phyloP scores from a whole-genome alignment of 1,140 invertebrate species.

The Mya arenaria region DNA sequence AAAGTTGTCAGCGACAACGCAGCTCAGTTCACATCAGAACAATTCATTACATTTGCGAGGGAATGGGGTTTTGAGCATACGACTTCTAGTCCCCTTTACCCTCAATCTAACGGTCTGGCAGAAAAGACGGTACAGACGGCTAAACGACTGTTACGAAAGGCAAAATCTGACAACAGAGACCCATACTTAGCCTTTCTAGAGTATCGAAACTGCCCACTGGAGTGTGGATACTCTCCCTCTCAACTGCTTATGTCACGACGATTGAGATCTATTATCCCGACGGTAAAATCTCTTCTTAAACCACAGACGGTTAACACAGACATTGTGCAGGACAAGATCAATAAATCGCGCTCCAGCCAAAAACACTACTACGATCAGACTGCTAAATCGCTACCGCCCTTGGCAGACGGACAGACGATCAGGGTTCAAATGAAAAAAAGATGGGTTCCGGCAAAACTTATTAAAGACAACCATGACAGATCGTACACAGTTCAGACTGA shows the following conservation, averaged over 20 bases:
- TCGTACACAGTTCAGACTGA: conserved; percentile 3
- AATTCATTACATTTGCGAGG: not conserved
- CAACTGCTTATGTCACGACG: not conserved
- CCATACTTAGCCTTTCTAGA: conserved; percentile 1
- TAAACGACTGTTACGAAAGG: conserved; percentile 26
- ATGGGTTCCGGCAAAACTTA: not conserved
- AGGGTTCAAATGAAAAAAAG: not conserved
- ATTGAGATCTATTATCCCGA: not conserved
- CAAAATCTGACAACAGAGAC: conserved; percentile 13
- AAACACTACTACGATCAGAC: conserved; percentile 1
- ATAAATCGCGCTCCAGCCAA: too few relatives aligned
- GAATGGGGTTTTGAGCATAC: conserved; percentile 22
- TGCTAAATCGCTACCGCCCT: not conserved
- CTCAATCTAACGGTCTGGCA: not conserved
- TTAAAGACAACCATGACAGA: not conserved
- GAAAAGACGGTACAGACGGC: conserved; percentile 11
- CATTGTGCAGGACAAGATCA: too few relatives aligned
- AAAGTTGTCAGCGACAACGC: conserved; percentile 59
- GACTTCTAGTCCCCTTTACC: not conserved
- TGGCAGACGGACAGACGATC: not conserved
- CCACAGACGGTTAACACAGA: too few relatives aligned
- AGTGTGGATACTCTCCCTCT: conserved; percentile 6
- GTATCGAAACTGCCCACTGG: not conserved
- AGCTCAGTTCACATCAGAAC: conserved; percentile 24
- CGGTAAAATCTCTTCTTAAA: too few relatives aligned